Conservation (phyloP, 2,113 vertebrate species). For the Hypanus sabinus region DNA sequence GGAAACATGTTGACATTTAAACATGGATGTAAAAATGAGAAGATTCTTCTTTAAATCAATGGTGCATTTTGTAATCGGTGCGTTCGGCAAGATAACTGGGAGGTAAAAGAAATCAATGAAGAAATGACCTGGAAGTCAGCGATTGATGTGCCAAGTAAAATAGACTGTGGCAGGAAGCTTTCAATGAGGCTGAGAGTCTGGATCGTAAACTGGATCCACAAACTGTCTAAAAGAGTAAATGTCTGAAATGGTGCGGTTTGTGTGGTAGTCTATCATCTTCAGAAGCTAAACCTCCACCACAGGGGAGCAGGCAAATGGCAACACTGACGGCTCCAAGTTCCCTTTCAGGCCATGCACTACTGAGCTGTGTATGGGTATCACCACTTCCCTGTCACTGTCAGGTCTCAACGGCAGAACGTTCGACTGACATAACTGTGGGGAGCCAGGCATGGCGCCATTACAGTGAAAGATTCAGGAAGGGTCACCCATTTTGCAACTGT, state of each 20-base stretch:
- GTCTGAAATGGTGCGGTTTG: background rate
- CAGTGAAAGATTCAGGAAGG: too few species aligned
- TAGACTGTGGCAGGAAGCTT: background rate
- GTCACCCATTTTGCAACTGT: background rate
- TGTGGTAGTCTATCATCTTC: background rate
- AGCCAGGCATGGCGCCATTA: too few species aligned
- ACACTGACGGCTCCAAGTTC: background rate
- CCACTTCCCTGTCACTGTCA: background rate
- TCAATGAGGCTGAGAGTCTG: background rate
- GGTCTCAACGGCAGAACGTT: background rate
- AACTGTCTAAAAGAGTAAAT: background rate
- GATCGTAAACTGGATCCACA: background rate
- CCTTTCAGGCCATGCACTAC: background rate
- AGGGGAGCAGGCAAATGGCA: background rate
- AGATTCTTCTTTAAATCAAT: background rate
- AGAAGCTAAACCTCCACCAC: background rate
- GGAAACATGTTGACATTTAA: background rate
- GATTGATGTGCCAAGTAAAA: background rate
- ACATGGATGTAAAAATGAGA: background rate
- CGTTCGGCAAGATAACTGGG: background rate
- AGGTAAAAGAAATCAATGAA: background rate
- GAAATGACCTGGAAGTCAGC: background rate
- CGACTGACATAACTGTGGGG: background rate
- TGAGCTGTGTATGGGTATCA: too few species aligned
- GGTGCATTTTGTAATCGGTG: background rate